These are phyloP conservation scores for Oenanthe oenanthe DNA, from an alignment of 2,113 vertebrate species.

Conservation along the genomic window DNA sequence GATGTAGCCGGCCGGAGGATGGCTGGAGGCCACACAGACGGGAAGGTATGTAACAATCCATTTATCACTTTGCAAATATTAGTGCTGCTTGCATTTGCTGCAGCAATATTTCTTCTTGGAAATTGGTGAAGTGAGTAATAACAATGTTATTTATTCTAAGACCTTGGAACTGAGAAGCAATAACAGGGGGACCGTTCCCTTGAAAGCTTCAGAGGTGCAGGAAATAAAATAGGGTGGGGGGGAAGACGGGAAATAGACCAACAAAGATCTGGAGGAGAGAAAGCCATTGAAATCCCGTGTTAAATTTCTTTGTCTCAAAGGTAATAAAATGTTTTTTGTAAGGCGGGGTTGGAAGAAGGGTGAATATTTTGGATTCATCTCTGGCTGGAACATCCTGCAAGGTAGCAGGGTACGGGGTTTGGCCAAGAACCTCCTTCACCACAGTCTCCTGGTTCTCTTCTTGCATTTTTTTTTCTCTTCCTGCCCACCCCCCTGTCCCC, in stretches of 20 bases:
- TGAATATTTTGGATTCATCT: background rate
- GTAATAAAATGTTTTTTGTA: constrained; percentile 47
- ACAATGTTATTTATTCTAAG: constrained; percentile 72
- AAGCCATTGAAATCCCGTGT: constrained; percentile 38
- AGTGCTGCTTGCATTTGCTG: constrained; percentile 53
- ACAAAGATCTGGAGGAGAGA: constrained; percentile 47
- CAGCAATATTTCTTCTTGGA: constrained; percentile 66
- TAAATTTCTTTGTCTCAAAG: constrained; percentile 55
- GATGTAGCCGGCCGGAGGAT: background rate
- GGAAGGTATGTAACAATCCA: constrained; percentile 58
- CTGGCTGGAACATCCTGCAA: background rate
- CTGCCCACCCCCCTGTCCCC: background rate
- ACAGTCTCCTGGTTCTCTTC: background rate
- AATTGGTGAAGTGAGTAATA: constrained; percentile 71
- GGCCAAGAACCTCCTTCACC: background rate
- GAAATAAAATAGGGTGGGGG: background rate
- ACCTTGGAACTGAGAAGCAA: constrained; percentile 69
- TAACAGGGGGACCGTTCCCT: constrained; percentile 49
- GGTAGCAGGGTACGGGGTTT: background rate
- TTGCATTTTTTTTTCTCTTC: background rate
- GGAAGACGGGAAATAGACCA: background rate
- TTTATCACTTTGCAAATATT: constrained; percentile 68
- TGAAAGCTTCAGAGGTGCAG: constrained; percentile 51
- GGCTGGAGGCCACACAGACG: constrained; percentile 45
- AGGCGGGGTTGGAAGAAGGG: background rate